phyloP scores from a whole-genome alignment of 1,140 invertebrate genomes.

The Calephelis nemesis region DNA sequence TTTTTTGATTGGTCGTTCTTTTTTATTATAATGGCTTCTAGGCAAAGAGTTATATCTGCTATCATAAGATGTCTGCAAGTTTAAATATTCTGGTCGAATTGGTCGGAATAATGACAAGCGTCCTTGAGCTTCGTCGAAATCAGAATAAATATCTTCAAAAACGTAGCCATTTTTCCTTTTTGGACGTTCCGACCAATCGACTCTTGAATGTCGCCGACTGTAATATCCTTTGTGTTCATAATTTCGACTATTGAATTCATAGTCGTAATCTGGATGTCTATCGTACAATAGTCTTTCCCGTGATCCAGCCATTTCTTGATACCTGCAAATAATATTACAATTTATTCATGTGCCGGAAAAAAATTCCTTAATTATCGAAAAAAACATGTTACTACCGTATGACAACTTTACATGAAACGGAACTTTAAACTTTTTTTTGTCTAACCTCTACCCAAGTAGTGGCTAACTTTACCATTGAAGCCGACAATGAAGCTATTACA shows the following conservation, averaged over 20 bases:
- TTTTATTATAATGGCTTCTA: constrained; percentile 58
- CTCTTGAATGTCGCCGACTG: constrained; percentile 33
- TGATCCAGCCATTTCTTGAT: constrained; percentile 68
- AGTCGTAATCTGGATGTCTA: constrained; percentile 48
- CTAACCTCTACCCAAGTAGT: too few relatives aligned
- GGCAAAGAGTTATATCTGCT: constrained; percentile 67
- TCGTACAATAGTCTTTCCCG: constrained; percentile 64
- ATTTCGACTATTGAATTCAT: constrained; percentile 48
- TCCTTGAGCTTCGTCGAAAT: constrained; percentile 71
- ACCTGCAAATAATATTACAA: constrained; percentile 36
- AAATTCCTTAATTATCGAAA: too few relatives aligned
- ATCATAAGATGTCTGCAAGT: constrained; percentile 60
- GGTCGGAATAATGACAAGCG: constrained; percentile 70
- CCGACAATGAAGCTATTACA: too few relatives aligned
- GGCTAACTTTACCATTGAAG: too few relatives aligned
- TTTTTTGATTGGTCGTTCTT: constrained; percentile 59
- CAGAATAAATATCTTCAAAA: constrained; percentile 75
- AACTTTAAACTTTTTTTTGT: too few relatives aligned
- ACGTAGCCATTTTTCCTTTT: constrained; percentile 73
- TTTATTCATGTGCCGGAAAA: too few relatives aligned
- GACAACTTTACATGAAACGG: too few relatives aligned
- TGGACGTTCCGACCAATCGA: constrained; percentile 47
- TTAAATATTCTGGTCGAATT: constrained; percentile 73
- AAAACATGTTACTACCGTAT: too few relatives aligned
- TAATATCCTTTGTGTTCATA: constrained; percentile 32